Base-by-base conservation (phyloP, 2,113 vertebrate genomes). In the Leptodactylus fuscus region DNA sequence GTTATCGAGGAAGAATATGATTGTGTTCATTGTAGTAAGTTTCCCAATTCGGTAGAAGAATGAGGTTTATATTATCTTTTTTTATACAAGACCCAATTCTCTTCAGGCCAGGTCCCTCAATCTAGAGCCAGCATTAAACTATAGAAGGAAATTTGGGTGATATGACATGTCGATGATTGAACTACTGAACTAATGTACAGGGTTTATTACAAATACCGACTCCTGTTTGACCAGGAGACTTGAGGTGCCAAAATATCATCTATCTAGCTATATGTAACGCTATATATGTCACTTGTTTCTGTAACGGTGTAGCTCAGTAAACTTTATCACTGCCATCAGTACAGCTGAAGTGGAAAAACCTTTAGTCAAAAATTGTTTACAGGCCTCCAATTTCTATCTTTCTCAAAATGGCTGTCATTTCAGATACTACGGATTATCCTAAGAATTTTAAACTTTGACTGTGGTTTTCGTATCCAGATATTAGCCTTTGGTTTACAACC, bases 381-480 rank as follows among this genome's bases (percentile, higher is more conserved):
- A 93, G 89, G 91, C 87, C 89, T 91, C 90, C 93, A 76, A 92
- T 95, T 96, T 96, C 88, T 95, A 95, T 94, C 92, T 94, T 92
- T 91, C 87, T 92, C 88, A 87, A 92, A 93, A 91, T 93, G 93
- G 92, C 87, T 91, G 92, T 92, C 86, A 88, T 95, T 95, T 96
- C 95, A 93, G 94, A 91, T 93, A 93, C 89, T 91, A 90, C 93
- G 90, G 88, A 91, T 85, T 90, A 92, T 93, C 90, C 91, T 91
- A 91, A 90, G 90, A 89, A 92, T 89, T 93, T 94, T 94, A 93
- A 91, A 94, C 92, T 83, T 92, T 93, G 94, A 93, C 93, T 95
- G 94, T 94, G 94, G 94, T 93, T 94, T 95, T 94, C 93, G 94
- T 93, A 93, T 92, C 87, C 91, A 86, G 90, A 93, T 94, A 92